Evolutionary conservation across 2,888 invertebrate species (phyloP).

Genomic region (Omphaloscelis lunosa): DNA sequence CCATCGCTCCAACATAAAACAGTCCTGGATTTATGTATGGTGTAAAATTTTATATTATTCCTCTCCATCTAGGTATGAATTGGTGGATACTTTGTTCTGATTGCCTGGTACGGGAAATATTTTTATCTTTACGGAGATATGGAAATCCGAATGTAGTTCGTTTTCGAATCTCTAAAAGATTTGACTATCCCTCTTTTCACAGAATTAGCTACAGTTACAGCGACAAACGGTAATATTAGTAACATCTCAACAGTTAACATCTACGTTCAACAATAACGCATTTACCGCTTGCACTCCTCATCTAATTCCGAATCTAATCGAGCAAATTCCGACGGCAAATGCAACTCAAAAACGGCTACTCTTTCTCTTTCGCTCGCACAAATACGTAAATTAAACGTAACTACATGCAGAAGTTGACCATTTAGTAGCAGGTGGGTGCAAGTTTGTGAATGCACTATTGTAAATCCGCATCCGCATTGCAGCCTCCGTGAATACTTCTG

Average conservation of each 20-base stretch:
- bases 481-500: constrained; percentile 65
- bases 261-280: constrained; percentile 3
- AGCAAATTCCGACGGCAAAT: constrained; percentile 12
- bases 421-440: constrained; percentile 66
- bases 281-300: not conserved
- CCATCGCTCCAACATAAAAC: constrained; percentile 71
- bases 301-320: constrained; percentile 22
- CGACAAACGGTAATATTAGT: too few species aligned
- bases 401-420: constrained; percentile 65
- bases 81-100: constrained; percentile 61
- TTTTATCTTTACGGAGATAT: constrained; percentile 36
- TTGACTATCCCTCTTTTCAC: not conserved
- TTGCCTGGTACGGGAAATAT: constrained; percentile 44
- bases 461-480: constrained; percentile 67
- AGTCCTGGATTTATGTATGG: constrained; percentile 74
- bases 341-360: constrained; percentile 30
- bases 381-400: constrained; percentile 64
- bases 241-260: not conserved
- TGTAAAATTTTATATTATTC: constrained; percentile 76
- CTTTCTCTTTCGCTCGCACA: constrained; percentile 49
- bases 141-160: constrained; percentile 8
- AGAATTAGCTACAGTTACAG: not conserved
- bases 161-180: not conserved
- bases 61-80: constrained; percentile 69
- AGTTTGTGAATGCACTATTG: constrained; percentile 68